Evolutionary conservation across 2,797 vertebrate genomes (phyloP), one percentile per base, ranked within the genome.

Genomic region (Arctocebus calabarensis): DNA sequence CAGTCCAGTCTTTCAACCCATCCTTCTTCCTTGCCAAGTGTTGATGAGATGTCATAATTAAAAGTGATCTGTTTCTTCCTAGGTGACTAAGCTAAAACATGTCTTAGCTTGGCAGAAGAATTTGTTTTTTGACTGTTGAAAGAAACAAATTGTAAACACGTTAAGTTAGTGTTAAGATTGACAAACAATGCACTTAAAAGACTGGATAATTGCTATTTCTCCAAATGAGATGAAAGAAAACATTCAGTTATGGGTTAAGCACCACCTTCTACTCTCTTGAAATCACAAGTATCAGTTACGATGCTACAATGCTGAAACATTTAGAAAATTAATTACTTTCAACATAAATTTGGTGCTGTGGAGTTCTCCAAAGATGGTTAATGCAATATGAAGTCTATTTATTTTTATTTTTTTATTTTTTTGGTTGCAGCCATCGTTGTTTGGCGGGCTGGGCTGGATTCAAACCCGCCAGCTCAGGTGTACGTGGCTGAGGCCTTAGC

Each of bases 101-200:
- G 16, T 64, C 90, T 88, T 90, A 43, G 19, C 27, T 70, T 91
- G 34, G 74, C 61, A 93, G 61, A 95, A 89, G 34, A 79, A 74
- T 78, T 79, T 90, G 29, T 3, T 14, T 74, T 95, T 40, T 86
- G 84, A 25, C 7, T 43, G 4, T 29, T 61, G n/a, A 83, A 90
- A 92, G 68, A 77, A 75, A 66, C 16, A 92, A 91, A 73, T 25
- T 74, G 4, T 57, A 37, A 88, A 12, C 68, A 66, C 68, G 73
- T 68, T 81, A 88, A 79, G 25, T 73, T 81, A 73, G 32, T 52
- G 70, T 64, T 45, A 66, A 84, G 45, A 88, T 16, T n/a, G 83
- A 43, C 34, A 84, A 82, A 34, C 7, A n/a, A 75, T 40, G 22
- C 22, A 25, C 48, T 77, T 40, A 59, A 78, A 83, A 73, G 32